phyloP scores from a whole-genome alignment of 2,888 invertebrate species.

The Eupithecia exiguata region DNA sequence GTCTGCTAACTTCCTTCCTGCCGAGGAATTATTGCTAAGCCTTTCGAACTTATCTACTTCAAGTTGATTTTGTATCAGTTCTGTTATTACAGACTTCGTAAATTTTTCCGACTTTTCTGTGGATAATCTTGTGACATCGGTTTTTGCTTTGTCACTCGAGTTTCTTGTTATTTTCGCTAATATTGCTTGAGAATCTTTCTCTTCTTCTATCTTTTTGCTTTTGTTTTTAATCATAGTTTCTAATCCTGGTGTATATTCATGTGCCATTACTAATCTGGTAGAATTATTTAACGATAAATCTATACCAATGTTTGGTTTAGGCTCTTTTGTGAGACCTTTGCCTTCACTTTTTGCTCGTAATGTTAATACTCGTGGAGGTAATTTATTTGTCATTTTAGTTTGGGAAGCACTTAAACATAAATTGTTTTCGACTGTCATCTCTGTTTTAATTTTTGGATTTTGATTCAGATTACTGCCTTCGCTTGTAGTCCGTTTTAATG shows the following conservation, averaged over 20 bases:
- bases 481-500: background rate
- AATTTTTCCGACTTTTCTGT: background rate
- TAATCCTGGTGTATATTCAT: slow-evolving; percentile 10
- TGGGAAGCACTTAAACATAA: background rate
- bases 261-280: background rate
- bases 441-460: background rate
- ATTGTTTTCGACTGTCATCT: background rate
- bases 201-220: background rate
- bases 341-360: slow-evolving; percentile 7
- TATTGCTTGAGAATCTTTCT: slow-evolving; percentile 8
- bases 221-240: slow-evolving; percentile 3
- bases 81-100: background rate
- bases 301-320: background rate
- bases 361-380: background rate
- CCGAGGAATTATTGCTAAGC: background rate
- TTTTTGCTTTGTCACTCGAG: background rate
- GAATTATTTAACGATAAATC: slow-evolving; percentile 1
- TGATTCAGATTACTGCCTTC: background rate
- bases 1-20: background rate
- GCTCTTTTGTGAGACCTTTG: slow-evolving; percentile 10
- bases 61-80: background rate
- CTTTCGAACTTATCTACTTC: background rate
- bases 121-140: background rate
- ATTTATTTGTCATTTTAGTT: background rate
- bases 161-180: background rate